Percentiles rank a stretch among this genome's conserved stretches.
phyloP scores from a whole-genome alignment of 2,888 invertebrate genomes.

The Apoderus coryli region DNA sequence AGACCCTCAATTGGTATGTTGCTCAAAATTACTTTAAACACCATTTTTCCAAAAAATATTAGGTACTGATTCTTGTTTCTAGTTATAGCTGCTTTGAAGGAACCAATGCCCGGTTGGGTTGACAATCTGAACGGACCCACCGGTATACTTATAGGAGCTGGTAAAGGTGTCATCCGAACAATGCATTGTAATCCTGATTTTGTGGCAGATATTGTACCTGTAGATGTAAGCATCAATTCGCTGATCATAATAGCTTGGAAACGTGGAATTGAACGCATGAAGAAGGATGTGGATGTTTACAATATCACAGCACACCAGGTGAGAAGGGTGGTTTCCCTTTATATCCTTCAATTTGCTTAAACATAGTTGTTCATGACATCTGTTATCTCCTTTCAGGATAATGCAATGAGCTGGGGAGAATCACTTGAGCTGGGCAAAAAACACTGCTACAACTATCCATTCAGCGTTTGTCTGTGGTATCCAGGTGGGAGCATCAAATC shows the following conservation, averaged over 20 bases:
- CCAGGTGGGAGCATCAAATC: slow-evolving; percentile 61
- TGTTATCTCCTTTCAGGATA: slow-evolving; percentile 33
- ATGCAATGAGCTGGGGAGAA: slow-evolving; percentile 74
- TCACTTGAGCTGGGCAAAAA: slow-evolving; percentile 52
- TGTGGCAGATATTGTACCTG: slow-evolving; percentile 58
- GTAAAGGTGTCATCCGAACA: slow-evolving; percentile 72
- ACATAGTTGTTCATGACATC: slow-evolving; percentile 5
- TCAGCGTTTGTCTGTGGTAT: slow-evolving; percentile 65
- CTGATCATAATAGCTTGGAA: slow-evolving; percentile 62
- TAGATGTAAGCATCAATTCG: slow-evolving; percentile 66
- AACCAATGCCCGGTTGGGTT: slow-evolving; percentile 79
- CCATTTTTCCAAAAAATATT: background rate
- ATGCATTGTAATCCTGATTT: slow-evolving; percentile 59
- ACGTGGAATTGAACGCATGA: slow-evolving; percentile 28
- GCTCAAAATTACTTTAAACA: slow-evolving; percentile 3
- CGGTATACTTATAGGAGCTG: slow-evolving; percentile 64
- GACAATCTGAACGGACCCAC: slow-evolving; percentile 86
- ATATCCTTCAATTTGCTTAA: slow-evolving; percentile 6
- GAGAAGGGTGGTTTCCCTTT: too few relatives aligned
- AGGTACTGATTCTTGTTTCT: slow-evolving; percentile 19
- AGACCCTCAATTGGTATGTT: slow-evolving; percentile 90
- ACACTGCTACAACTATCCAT: slow-evolving; percentile 53
- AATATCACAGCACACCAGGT: slow-evolving; percentile 27
- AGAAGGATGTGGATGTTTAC: slow-evolving; percentile 23
- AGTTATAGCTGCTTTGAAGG: slow-evolving; percentile 67